Conservation (phyloP, 2,113 vertebrate species). For the Odocoileus hemionus region DNA sequence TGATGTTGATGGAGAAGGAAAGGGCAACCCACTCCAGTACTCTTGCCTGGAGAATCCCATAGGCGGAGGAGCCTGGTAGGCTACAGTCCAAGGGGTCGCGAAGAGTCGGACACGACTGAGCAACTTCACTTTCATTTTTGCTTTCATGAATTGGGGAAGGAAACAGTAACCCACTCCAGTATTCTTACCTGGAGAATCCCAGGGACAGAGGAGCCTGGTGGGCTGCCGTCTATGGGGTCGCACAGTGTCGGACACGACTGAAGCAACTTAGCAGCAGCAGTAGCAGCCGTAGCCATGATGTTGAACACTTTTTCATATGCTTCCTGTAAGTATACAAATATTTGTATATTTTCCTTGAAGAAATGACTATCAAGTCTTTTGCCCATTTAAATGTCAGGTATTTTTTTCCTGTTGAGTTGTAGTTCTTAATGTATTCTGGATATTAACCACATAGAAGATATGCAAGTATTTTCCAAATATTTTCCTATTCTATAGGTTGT, state of each 20-base stretch:
- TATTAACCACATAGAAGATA: not conserved
- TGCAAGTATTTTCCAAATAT: not conserved
- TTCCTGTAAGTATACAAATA: not conserved
- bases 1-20: not conserved
- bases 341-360: not conserved
- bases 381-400: not conserved
- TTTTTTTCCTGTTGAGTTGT: not conserved
- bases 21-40: too few relatives aligned
- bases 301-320: not conserved
- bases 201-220: not conserved
- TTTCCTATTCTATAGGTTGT: not conserved
- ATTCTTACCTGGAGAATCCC: not conserved
- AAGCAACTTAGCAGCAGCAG: not conserved
- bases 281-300: not conserved
- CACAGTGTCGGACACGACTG: not conserved
- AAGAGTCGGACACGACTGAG: too few relatives aligned
- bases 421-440: not conserved
- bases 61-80: too few relatives aligned
- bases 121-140: not conserved
- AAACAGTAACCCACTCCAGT: not conserved
- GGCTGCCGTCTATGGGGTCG: not conserved
- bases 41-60: too few relatives aligned
- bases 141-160: not conserved
- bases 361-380: not conserved
- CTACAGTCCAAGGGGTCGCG: too few relatives aligned